Evolutionary conservation across 2,113 vertebrate genomes (phyloP).

Genomic region (Seriola aureovittata): DNA sequence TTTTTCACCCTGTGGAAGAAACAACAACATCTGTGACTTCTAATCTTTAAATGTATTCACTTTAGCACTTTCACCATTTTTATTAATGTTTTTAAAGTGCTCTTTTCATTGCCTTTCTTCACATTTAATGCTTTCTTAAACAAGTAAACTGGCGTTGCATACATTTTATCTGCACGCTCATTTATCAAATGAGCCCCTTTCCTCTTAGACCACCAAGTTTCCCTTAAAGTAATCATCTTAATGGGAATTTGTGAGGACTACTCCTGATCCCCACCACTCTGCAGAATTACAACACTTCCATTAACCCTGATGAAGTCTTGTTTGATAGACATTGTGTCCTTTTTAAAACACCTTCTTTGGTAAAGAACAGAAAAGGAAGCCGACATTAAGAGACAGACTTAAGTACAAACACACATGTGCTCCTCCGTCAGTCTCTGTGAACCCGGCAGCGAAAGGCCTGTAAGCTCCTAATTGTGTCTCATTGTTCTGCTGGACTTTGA

Average conservation of each 20-base stretch:
- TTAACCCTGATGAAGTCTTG: slow-evolving; percentile 33
- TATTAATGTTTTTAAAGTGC: too few relatives aligned
- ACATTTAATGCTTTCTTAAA: background rate
- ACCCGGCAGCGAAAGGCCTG: slow-evolving; percentile 68
- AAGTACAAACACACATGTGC: background rate
- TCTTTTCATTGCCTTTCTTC: background rate
- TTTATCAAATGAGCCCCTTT: slow-evolving; percentile 20
- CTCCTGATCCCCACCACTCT: slow-evolving; percentile 36
- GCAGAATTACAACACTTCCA: slow-evolving; percentile 45
- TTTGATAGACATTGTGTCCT: slow-evolving; percentile 13
- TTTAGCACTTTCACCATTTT: background rate
- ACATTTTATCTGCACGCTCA: background rate
- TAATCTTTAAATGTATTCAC: background rate
- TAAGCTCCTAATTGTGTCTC: slow-evolving; percentile 83
- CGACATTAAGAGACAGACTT: slow-evolving; percentile 21
- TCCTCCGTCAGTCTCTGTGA: slow-evolving; percentile 49
- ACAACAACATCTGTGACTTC: background rate
- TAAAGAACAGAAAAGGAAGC: slow-evolving; percentile 11
- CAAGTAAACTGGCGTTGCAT: background rate
- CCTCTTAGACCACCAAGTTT: slow-evolving; percentile 42
- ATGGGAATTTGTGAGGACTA: slow-evolving; percentile 32
- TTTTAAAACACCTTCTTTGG: background rate
- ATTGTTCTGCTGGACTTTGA: slow-evolving; percentile 86
- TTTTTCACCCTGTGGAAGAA: background rate
- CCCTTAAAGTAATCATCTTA: slow-evolving; percentile 37